Base-by-base conservation (phyloP, 2,113 vertebrate species). In the Glaucomys volans region DNA sequence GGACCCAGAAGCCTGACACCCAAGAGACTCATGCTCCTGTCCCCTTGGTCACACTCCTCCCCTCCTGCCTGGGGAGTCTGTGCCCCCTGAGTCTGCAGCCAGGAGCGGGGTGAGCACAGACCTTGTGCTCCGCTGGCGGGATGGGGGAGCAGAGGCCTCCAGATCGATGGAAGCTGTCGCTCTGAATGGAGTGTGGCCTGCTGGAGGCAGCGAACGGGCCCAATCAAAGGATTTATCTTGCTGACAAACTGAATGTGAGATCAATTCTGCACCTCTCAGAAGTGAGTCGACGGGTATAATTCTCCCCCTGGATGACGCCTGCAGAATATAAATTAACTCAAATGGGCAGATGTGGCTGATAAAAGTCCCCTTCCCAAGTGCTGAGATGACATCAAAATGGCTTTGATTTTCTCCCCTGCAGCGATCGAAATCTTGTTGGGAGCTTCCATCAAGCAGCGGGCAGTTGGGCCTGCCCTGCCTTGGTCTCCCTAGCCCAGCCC, bases 161-260 rank as follows among this genome's bases (percentile, higher is more conserved):
- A 37, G 76, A 81, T 94, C 77, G 2, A 85, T 95, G 47, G 50
- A 67, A 30, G 79, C 30, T 35, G 90, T 81, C 35, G 0, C 57
- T 28, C 0, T 40, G 84, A 90, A 79, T 22, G 35, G 54, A 83
- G 22, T 3, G 40, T 66, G 87, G 86, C 95, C 92, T 35, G 2
- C 91, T 32, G 52, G 86, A 76, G 50, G 92, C 74, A 13, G 81
- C 77, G 30, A 79, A 59, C 47, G 14, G 52, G 80, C 64, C 77
- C 84, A n/a, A 8, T 92, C 85, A 80, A 77, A 96, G 85, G 77
- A 66, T 84, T 75, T 18, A 87, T 96, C 94, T 91, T 5, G 57
- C 88, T 87, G 96, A 94, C 95, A 95, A 86, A 47, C 75, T 35
- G 47, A 77, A 22, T 72, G 82, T 18, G 24, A 83, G 77, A 84